Percentiles rank a stretch among this genome's conserved stretches.
Evolutionary conservation across 2,797 vertebrate genomes (phyloP).

Genomic region (Aselliscus stoliczkanus): DNA sequence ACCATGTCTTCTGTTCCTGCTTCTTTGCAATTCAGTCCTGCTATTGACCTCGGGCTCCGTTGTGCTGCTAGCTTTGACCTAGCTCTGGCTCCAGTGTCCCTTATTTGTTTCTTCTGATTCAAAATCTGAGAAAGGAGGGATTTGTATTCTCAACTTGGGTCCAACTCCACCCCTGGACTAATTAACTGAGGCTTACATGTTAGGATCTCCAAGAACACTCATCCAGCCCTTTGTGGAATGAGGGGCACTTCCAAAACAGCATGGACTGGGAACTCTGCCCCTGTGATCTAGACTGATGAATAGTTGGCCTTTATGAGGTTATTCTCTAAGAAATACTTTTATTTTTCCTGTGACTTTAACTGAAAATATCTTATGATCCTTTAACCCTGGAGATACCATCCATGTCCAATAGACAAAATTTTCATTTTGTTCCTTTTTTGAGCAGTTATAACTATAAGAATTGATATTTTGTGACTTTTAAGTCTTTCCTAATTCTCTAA

Average conservation of each 20-base stretch:
- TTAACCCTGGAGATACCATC: not conserved
- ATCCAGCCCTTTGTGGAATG: not conserved
- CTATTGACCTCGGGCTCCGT: not conserved
- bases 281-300: not conserved
- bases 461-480: not conserved
- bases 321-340: not conserved
- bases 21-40: not conserved
- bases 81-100: not conserved
- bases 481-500: not conserved
- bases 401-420: not conserved
- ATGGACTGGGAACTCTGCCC: not conserved
- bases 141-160: not conserved
- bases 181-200: not conserved
- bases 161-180: not conserved
- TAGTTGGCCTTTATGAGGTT: not conserved
- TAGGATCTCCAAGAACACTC: not conserved
- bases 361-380: not conserved
- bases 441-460: not conserved
- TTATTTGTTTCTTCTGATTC: not conserved
- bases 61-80: not conserved
- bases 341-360: not conserved
- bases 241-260: not conserved
- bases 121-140: not conserved
- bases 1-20: not conserved
- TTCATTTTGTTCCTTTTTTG: not conserved